Evolutionary conservation across 2,797 vertebrate genomes (phyloP).

Genomic region (Distichodus sexfasciatus): DNA sequence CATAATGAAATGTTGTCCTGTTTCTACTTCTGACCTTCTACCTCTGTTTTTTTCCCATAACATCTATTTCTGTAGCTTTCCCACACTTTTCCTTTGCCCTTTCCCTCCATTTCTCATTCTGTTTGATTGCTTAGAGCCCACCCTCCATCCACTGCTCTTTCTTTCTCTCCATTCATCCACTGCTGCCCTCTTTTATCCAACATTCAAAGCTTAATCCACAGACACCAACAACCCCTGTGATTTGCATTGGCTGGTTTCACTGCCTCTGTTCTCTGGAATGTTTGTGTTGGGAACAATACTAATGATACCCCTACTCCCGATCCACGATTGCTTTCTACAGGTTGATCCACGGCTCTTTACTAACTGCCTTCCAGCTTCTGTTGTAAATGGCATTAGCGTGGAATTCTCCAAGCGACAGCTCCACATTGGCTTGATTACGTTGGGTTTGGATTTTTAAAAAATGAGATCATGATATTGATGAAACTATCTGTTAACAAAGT

Average conservation of each 20-base stretch:
- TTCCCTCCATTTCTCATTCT: constrained; percentile 26
- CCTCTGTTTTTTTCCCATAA: not conserved
- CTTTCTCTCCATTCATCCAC: constrained; percentile 19
- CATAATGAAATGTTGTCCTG: too few species aligned
- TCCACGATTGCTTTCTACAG: constrained; percentile 1
- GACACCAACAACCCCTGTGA: constrained; percentile 25
- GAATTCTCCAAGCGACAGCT: not conserved
- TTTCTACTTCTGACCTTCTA: not conserved
- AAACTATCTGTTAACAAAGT: constrained; percentile 15
- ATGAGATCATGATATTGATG: constrained; percentile 16
- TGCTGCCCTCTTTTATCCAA: constrained; percentile 20
- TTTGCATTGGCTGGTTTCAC: constrained; percentile 32
- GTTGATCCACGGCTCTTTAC: not conserved
- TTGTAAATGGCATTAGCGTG: constrained; percentile 6
- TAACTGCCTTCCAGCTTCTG: not conserved
- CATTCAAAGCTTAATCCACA: constrained; percentile 32
- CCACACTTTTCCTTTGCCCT: constrained; percentile 19
- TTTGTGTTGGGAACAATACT: constrained; percentile 34
- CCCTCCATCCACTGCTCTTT: constrained; percentile 24
- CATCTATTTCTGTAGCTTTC: constrained; percentile 19
- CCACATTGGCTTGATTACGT: constrained; percentile 4
- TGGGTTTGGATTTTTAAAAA: not conserved
- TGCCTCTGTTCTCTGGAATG: constrained; percentile 34
- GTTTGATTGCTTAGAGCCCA: constrained; percentile 31
- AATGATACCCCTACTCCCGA: constrained; percentile 25